Conservation (phyloP, 2,113 vertebrate species). For the Genyomyrus donnyi region DNA sequence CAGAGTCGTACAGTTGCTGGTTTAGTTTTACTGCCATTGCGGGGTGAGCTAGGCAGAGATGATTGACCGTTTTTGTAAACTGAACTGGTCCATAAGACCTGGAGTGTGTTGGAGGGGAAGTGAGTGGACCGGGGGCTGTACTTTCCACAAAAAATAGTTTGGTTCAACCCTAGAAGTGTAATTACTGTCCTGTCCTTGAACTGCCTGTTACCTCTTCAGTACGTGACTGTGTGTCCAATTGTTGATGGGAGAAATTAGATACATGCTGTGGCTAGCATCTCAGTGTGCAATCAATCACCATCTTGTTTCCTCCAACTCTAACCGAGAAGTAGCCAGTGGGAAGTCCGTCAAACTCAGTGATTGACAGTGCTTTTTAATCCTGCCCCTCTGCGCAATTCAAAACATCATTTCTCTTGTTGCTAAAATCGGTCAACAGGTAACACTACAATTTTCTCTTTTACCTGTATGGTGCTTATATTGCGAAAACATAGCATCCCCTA, state of each 20-base stretch:
- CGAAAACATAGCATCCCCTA: neutral
- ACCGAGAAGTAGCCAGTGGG: neutral
- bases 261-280: neutral
- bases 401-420: neutral
- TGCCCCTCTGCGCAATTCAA: neutral
- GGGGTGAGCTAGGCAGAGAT: neutral
- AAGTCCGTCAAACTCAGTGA: neutral
- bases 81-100: neutral
- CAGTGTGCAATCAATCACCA: neutral
- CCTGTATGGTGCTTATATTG: neutral
- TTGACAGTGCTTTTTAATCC: neutral
- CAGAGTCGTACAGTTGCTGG: neutral
- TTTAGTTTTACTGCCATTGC: neutral
- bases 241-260: neutral
- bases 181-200: neutral
- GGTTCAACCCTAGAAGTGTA: neutral
- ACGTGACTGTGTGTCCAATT: neutral
- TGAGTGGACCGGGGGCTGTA: neutral
- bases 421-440: neutral
- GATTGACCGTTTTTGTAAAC: neutral
- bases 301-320: neutral
- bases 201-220: neutral
- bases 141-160: neutral
- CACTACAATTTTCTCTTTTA: neutral
- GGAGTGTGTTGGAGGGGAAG: too few species aligned